Evolutionary conservation across 2,888 invertebrate species (phyloP), one percentile per base, ranked within the genome.

Genomic region (Abscondita cerata): DNA sequence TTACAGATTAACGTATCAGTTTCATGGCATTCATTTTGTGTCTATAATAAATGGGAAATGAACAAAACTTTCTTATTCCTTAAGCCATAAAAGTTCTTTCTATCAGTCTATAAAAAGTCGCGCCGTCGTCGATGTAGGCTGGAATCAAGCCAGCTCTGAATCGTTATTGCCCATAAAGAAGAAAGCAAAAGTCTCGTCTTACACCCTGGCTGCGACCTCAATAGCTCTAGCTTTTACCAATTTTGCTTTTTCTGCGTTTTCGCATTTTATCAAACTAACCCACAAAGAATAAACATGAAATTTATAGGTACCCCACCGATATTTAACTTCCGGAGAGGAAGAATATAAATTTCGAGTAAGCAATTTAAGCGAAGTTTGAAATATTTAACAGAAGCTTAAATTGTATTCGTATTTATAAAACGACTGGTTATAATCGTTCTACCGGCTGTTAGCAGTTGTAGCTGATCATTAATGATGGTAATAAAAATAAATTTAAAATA

Each of bases 401-500:
- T 8, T 44, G 2, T n/a, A 19, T n/a, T 47, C n/a, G 18, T 18
- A 31, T 31, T 31, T 25, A 16, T 34, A 18, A 46, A 46, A 40
- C 38, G 41, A 40, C 57, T 62, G 52, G 57, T 62, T 62, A 62
- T 55, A 60, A 13, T 52, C 52, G 31, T 47, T 46, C 56, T 50
- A 47, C 51, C 25, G 55, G 51, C 38, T 55, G 61, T 61, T 62
- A 57, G 59, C 57, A n/a, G 51, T 55, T 48, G 60, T 53, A 54
- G 47, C 19, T 55, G 54, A 64, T 64, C 66, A 66, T 66, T 66
- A 66, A 61, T 51, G 54, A 34, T 40, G 13, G 55, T 48, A 65
- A 59, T 62, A 63, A 64, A 66, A 66, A 66, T 66, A 66, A 66
- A 66, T 66, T 66, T 59, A 59, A 64, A 66, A 66, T 66, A 66